Evolutionary conservation across 2,888 invertebrate species (phyloP), one percentile per base, ranked within the genome.

Genomic region (Catocala fraxini): DNA sequence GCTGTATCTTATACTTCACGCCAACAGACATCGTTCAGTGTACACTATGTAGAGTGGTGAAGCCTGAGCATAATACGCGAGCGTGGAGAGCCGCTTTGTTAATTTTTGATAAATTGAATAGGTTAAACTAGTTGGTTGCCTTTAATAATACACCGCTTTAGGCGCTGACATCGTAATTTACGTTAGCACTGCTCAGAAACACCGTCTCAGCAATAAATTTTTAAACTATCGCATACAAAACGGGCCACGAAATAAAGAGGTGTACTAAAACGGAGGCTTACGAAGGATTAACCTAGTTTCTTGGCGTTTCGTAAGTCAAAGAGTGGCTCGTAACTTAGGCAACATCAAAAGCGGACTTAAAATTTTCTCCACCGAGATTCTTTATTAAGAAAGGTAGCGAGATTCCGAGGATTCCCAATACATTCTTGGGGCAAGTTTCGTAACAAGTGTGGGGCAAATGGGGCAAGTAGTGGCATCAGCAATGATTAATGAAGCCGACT

Each of bases 61-160:
- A 70, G 70, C 35, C 6, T 7, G 6, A 63, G 70, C 72, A 73
- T 79, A 76, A 75, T 71, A 73, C 68, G 75, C 66, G 68, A 70
- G 72, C 60, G 63, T 53, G 53, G 81, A 81, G 76, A 73, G 75
- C 75, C 76, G 69, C 77, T 84, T 79, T 75, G 82, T 88, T 80
- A 82, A 86, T 86, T 80, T 83, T 87, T 83, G 80, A 88, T 86
- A 85, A 86, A 84, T 80, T 73, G 75, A 76, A 79, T 79, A 77
- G 78, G 75, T 75, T 76, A 68, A 68, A 75, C 73, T 82, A 83
- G 81, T 84, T 83, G 75, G 73, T 75, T 73, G 65, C 63, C 67
- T 71, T 85, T 78, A 80, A 84, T 84, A 83, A 55, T 55, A 51
- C 45, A 60, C 35, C 12, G 35, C 45, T 49, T 54, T 48, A 54